Percentiles rank a stretch among this genome's conserved stretches.
Evolutionary conservation across 2,888 invertebrate species (phyloP).

Genomic region (Electrophaes corylata): DNA sequence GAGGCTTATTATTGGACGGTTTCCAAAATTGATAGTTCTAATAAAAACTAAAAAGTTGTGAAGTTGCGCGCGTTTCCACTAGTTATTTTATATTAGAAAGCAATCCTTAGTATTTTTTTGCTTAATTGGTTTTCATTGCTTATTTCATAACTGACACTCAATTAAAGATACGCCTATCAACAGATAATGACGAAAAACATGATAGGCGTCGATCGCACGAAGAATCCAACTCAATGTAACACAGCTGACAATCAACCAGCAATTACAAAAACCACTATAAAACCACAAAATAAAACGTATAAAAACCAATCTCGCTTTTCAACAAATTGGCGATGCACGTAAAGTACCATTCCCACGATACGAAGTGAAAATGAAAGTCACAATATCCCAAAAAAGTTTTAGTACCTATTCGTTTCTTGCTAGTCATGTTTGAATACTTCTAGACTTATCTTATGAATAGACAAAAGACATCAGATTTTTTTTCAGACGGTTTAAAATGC

Average conservation of each 20-base stretch:
- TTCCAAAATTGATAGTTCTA: neutral
- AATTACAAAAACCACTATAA: slow-evolving; percentile 22
- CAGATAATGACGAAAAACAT: neutral
- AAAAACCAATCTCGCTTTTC: slow-evolving; percentile 34
- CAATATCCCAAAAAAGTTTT: slow-evolving; percentile 30
- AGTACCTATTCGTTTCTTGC: slow-evolving; percentile 16
- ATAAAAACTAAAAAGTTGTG: neutral
- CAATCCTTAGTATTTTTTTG: no score
- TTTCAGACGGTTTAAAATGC: no score
- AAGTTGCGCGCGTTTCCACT: no score
- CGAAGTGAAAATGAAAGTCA: slow-evolving; percentile 50
- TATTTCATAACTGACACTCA: neutral
- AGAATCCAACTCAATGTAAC: slow-evolving; percentile 20
- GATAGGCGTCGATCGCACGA: neutral
- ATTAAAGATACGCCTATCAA: neutral
- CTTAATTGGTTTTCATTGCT: no score
- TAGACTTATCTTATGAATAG: slow-evolving; percentile 19
- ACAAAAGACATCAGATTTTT: no score
- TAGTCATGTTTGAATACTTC: slow-evolving; percentile 32
- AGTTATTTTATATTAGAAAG: no score
- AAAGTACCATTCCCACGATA: slow-evolving; percentile 46
- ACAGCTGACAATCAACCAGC: slow-evolving; percentile 18
- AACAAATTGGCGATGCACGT: slow-evolving; percentile 34
- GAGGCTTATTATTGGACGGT: neutral
- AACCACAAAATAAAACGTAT: slow-evolving; percentile 11